Evolutionary conservation across 2,113 vertebrate species (phyloP), one percentile per base, ranked within the genome.

Genomic region (Emydura subglobosa): DNA sequence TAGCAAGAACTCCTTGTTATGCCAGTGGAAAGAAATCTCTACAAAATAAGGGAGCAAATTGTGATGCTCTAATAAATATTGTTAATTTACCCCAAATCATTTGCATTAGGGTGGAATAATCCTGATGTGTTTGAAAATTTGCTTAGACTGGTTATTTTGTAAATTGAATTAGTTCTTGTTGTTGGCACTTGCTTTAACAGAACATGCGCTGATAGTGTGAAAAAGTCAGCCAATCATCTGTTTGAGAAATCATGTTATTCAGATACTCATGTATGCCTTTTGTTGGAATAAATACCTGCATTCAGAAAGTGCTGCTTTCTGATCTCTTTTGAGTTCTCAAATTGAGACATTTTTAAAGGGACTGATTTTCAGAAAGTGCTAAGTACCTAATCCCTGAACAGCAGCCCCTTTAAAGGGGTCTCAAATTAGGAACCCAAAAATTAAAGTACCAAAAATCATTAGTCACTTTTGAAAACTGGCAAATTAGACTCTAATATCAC

Each of bases 391-490:
- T 95, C 87, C 89, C n/a, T 87, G 1, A 95, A 76, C 42, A 79
- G 27, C 0, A 0, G 42, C n/a, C 85, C 3, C 0, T 47, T 22
- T 5, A 79, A 93, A 94, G 25, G 3, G 1, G 1, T 49, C 21
- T 90, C 50, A 22, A 72, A 85, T 27, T 11, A 53, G 79, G 90
- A 95, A 50, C 10, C 57, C 54, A 57, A 57, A 86, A 91, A 74
- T 25, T 2, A 88, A 59, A 42, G 29, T 13, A 91, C 22, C 51
- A 82, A 85, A 94, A 95, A 85, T 47, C 88, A 17, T 1, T 21
- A 1, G 1, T 16, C 1, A n/a, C 44, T 94, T 90, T 31, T 65
- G 79, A 93, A 94, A 83, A 59, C 2, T 29, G 11, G 25, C 29
- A 85, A 82, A 7, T 10, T 88, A 72, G 76, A 95, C 79, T 34